A percentile compares a stretch with the other conserved stretches of the same genome.
These are phyloP conservation scores for Pimephales promelas DNA, from an alignment of 2,113 vertebrate species.

Conservation along the genomic window DNA sequence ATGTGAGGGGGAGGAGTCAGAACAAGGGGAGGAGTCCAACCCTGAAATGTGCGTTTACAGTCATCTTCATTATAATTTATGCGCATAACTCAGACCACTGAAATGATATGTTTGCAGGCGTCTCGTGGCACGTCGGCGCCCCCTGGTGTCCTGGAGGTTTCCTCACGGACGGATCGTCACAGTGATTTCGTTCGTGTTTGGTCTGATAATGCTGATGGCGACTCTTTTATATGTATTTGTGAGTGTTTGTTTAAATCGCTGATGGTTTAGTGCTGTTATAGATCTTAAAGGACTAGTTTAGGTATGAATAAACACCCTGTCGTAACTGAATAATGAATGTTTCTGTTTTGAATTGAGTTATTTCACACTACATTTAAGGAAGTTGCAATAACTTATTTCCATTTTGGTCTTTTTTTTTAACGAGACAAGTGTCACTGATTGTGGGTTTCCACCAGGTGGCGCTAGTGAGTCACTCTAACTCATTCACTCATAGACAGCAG, in stretches of 20 bases:
- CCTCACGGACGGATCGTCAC: neutral
- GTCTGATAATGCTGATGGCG: neutral
- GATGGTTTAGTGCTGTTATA: neutral
- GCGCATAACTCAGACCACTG: neutral
- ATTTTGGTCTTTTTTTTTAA: no score
- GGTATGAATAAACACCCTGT: neutral
- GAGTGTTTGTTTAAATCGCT: neutral
- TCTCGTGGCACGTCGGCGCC: neutral
- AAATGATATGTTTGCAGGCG: neutral
- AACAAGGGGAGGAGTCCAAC: constrained; percentile 14
- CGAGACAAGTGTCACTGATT: neutral
- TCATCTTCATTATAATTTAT: neutral
- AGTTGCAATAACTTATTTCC: no score
- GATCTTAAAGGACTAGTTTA: neutral
- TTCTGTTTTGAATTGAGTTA: neutral
- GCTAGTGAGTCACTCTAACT: neutral
- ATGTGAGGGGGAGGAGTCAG: constrained; percentile 34
- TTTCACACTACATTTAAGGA: no score
- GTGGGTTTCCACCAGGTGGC: neutral
- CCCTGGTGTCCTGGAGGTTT: constrained; percentile 28
- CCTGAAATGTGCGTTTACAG: neutral
- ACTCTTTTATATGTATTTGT: neutral
- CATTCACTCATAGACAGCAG: neutral
- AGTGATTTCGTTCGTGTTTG: no score
- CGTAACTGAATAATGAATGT: neutral